Percentiles rank a stretch among this genome's conserved stretches.
These are phyloP conservation scores for Buphagus erythrorhynchus DNA, from an alignment of 2,797 vertebrate genomes.

Conservation along the genomic window DNA sequence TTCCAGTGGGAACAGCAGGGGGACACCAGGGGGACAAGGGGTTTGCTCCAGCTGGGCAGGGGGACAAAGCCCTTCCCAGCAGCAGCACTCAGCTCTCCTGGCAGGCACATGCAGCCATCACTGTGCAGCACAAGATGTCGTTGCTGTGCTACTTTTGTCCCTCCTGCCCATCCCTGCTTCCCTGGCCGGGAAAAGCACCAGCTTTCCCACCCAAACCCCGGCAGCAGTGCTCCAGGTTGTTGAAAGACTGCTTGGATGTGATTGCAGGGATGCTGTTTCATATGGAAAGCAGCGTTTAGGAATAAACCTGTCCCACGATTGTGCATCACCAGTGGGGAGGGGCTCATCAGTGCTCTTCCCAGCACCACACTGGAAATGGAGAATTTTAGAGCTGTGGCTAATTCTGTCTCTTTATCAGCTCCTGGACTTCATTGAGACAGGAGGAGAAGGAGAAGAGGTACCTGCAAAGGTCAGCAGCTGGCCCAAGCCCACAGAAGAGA, in stretches of 20 bases:
- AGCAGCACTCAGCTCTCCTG: accelerated
- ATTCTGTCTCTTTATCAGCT: not conserved
- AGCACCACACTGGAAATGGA: not conserved
- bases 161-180: not conserved
- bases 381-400: not conserved
- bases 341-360: too few relatives aligned
- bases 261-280: accelerated
- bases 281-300: not conserved
- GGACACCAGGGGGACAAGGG: too few relatives aligned
- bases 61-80: not conserved
- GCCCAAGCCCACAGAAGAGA: not conserved
- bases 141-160: conserved; percentile 41
- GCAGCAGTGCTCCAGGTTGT: accelerated
- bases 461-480: not conserved
- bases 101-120: not conserved
- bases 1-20: too few relatives aligned
- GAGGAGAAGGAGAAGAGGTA: not conserved
- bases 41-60: not conserved
- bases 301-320: not conserved
- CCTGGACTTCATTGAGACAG: accelerated
- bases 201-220: not conserved
- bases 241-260: not conserved
- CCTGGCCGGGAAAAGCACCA: not conserved
- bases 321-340: accelerated
- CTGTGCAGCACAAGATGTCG: conserved; percentile 57